Percentiles rank a stretch among this genome's conserved stretches.
phyloP scores from a whole-genome alignment of 2,888 invertebrate species.

The Acleris cristana region DNA sequence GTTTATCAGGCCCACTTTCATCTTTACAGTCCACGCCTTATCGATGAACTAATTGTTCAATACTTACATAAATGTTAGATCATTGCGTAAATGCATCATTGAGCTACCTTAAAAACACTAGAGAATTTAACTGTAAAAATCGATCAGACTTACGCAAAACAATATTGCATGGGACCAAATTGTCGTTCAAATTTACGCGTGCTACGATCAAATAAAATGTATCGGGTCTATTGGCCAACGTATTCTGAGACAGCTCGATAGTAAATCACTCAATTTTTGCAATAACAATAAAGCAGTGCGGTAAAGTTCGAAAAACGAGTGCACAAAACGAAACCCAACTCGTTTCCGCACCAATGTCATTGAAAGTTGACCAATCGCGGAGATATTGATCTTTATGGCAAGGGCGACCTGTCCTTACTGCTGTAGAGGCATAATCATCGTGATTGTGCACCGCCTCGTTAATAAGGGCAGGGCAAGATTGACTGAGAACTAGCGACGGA shows the following conservation, averaged over 20 bases:
- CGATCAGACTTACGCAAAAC: slow-evolving; percentile 4
- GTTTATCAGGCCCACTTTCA: slow-evolving; percentile 29
- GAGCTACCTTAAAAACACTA: background rate
- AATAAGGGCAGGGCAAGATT: slow-evolving; percentile 15
- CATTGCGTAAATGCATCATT: slow-evolving; percentile 1
- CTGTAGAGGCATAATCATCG: slow-evolving; percentile 31
- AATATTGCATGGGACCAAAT: background rate
- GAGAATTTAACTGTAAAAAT: background rate
- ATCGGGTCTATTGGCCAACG: slow-evolving; percentile 13
- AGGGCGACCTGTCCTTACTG: slow-evolving; percentile 31
- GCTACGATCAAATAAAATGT: slow-evolving; percentile 19
- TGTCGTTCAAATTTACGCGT: slow-evolving; percentile 19
- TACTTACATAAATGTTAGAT: slow-evolving; percentile 23
- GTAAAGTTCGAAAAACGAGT: slow-evolving; percentile 61
- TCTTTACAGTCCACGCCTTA: slow-evolving; percentile 28
- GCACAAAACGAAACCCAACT: slow-evolving; percentile 56
- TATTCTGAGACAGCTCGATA: background rate
- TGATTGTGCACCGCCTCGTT: background rate
- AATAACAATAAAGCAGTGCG: slow-evolving; percentile 46
- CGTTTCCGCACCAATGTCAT: slow-evolving; percentile 62
- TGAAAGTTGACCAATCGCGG: slow-evolving; percentile 54
- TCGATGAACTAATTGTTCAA: slow-evolving; percentile 21
- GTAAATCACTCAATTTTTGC: slow-evolving; percentile 32
- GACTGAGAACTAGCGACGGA: slow-evolving; percentile 4
- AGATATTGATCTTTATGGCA: slow-evolving; percentile 34